phyloP scores from a whole-genome alignment of 2,113 vertebrate species.

The Sitta europaea region DNA sequence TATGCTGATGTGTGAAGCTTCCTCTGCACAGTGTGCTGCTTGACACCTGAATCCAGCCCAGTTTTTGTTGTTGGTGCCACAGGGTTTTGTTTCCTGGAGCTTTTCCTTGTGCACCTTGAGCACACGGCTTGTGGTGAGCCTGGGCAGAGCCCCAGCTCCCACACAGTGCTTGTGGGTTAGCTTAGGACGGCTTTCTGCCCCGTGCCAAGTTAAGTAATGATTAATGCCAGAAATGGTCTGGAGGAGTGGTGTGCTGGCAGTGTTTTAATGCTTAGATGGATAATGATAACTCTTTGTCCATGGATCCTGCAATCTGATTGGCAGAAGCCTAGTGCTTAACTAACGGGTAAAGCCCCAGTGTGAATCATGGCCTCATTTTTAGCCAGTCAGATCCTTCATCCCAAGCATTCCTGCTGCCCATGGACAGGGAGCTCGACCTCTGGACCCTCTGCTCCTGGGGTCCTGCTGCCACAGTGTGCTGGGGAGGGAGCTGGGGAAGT shows the following conservation, averaged over 20 bases:
- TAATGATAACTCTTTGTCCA: not conserved
- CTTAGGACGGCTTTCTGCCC: not conserved
- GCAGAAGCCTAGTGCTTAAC: not conserved
- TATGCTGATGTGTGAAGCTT: not conserved
- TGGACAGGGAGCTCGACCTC: not conserved
- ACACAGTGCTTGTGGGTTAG: not conserved
- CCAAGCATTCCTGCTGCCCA: not conserved
- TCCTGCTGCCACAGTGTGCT: accelerated
- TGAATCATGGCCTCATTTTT: not conserved
- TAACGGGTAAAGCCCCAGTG: not conserved
- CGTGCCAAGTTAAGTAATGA: not conserved
- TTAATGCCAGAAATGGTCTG: not conserved
- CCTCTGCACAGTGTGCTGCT: not conserved
- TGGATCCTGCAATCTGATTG: not conserved
- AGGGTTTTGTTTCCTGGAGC: not conserved
- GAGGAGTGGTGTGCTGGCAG: not conserved
- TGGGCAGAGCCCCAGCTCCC: not conserved
- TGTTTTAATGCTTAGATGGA: not conserved
- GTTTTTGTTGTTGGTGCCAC: not conserved
- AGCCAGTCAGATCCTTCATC: conserved; percentile 5
- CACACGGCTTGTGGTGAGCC: accelerated
- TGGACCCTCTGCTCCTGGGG: not conserved
- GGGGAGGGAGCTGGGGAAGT: not conserved
- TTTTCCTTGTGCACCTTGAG: accelerated
- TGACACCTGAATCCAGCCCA: not conserved